Conservation (phyloP, 2,113 vertebrate genomes). For the Coreoperca whiteheadi region DNA sequence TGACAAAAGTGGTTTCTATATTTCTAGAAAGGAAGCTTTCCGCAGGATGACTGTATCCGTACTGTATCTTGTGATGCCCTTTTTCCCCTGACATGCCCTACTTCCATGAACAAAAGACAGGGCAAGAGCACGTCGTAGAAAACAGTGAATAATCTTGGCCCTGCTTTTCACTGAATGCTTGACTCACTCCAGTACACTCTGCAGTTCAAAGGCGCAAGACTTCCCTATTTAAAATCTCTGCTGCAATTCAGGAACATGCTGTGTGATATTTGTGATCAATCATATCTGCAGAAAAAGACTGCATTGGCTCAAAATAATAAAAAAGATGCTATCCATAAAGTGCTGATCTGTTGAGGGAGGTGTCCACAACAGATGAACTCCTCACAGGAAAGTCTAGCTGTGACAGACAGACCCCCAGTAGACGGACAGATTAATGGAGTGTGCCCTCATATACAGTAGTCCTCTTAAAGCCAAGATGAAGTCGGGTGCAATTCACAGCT, state of each 20-base stretch:
- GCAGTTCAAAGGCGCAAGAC: slow-evolving; percentile 60
- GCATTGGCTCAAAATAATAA: slow-evolving; percentile 71
- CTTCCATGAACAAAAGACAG: slow-evolving; percentile 66
- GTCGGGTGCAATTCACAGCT: slow-evolving; percentile 51
- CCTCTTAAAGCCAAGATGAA: slow-evolving; percentile 51
- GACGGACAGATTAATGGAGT: slow-evolving; percentile 64
- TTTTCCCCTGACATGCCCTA: slow-evolving; percentile 59
- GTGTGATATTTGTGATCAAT: slow-evolving; percentile 80
- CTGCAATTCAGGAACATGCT: slow-evolving; percentile 63
- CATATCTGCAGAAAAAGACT: slow-evolving; percentile 65
- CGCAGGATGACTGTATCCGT: slow-evolving; percentile 8
- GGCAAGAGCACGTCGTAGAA: slow-evolving; percentile 45
- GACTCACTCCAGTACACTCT: slow-evolving; percentile 43
- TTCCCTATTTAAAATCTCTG: slow-evolving; percentile 61
- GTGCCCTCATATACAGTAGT: slow-evolving; percentile 53
- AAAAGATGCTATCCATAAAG: slow-evolving; percentile 75
- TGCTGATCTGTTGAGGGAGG: slow-evolving; percentile 66
- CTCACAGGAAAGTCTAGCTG: slow-evolving; percentile 55
- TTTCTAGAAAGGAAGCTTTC: slow-evolving; percentile 29
- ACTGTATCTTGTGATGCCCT: slow-evolving; percentile 27
- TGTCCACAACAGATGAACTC: too few species aligned
- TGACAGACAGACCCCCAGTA: slow-evolving; percentile 54
- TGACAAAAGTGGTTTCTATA: slow-evolving; percentile 15
- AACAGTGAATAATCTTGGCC: slow-evolving; percentile 54
- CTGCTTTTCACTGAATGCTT: slow-evolving; percentile 53